Percentiles rank a stretch among this genome's conserved stretches.
Conservation (phyloP, 2,888 invertebrate genomes). For the Dermolepida albohirtum region DNA sequence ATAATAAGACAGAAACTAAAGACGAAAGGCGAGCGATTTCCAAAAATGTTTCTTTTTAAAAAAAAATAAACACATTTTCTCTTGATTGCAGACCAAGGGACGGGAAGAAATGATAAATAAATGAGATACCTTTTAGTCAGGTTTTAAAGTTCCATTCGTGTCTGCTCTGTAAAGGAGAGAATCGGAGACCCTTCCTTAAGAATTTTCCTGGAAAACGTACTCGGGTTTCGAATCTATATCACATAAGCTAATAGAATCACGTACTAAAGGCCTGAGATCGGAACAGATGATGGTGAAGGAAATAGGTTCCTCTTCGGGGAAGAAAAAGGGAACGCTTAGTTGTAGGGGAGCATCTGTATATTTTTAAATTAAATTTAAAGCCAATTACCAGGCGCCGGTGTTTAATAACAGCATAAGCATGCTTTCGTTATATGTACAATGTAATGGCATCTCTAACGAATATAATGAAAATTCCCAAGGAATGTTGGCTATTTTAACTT, state of each 20-base stretch:
- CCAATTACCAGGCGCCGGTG: conserved; percentile 26
- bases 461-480: conserved; percentile 14
- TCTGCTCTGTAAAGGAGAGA: conserved; percentile 16
- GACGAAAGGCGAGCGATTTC: background rate
- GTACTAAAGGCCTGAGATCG: conserved; percentile 49
- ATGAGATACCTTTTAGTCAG: conserved; percentile 32
- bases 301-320: conserved; percentile 33
- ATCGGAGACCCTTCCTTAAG: conserved; percentile 17
- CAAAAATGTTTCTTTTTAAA: conserved; percentile 2
- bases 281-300: conserved; percentile 48
- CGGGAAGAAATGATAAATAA: conserved; percentile 37
- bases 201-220: conserved; percentile 22
- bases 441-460: conserved; percentile 18
- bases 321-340: conserved; percentile 12
- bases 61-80: conserved; percentile 14
- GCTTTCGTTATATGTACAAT: conserved; percentile 20
- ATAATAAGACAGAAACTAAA: background rate
- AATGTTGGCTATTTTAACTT: conserved; percentile 10
- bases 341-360: conserved; percentile 24
- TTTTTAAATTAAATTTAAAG: conserved; percentile 42
- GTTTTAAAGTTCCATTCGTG: conserved; percentile 31
- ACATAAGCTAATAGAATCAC: conserved; percentile 53
- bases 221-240: conserved; percentile 46
- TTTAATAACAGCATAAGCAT: conserved; percentile 16
- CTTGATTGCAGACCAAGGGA: conserved; percentile 21